Evolutionary conservation across 2,113 vertebrate genomes (phyloP), one percentile per base, ranked within the genome.

Genomic region (Epinephelus cyanopodus): DNA sequence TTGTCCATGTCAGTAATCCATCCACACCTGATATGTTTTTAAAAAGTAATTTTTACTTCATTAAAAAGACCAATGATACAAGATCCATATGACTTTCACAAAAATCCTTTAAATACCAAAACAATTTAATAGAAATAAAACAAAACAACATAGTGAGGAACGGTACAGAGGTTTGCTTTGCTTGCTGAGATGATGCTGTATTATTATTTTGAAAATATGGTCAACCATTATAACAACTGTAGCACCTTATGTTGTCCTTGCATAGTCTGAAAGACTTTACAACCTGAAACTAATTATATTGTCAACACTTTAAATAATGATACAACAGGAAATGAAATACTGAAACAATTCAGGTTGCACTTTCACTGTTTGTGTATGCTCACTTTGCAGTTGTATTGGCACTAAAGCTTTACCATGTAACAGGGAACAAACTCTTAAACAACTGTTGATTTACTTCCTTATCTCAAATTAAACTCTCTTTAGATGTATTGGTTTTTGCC

Each of bases 161-260:
- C 19, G 81, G n/a, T 17, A 45, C 5, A 21, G 45, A 48, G 0
- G 29, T 52, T 29, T 29, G 29, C 29, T 6, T 67, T 77, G 33
- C 48, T 78, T 65, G 10, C 27, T 74, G 60, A 65, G 63, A 17
- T 2, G 11, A 75, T 27, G 18, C 21, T 37, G 62, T 17, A 75
- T 66, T 4, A 50, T n/a, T 4, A 45, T 45, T 45, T 10, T 45
- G 42, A 9, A 10, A 45, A 12, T 17, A 42, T 52, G 12, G 15
- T 1, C 5, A 71, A 69, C 56, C 13, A 72, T 21, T 37, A 2
- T 3, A 45, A 42, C 8, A 42, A 45, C 42, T 50, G 3, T 68
- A 9, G 54, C 47, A 0, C 23, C 53, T 60, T 39, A 29, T 53
- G 18, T 52, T 67, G 18, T 58, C 45, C 3, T 53, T 29, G 50